Percentiles rank a stretch among this genome's conserved stretches.
phyloP scores from a whole-genome alignment of 2,113 vertebrate genomes.

The Mobula birostris region DNA sequence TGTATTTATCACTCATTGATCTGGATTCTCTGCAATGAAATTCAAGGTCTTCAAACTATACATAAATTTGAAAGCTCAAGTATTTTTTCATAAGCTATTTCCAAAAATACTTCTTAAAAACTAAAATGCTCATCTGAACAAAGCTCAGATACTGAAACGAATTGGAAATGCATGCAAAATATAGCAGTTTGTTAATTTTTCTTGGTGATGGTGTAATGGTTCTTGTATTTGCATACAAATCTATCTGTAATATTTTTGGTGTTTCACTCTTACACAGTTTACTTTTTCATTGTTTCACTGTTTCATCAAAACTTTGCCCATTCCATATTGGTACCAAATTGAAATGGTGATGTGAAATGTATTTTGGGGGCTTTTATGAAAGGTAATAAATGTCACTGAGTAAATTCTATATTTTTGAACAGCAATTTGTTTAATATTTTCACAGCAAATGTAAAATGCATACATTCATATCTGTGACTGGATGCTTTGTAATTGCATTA shows the following conservation, averaged over 20 bases:
- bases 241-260: not conserved
- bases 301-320: not conserved
- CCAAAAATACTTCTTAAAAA: not conserved
- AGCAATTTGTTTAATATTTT: constrained; percentile 33
- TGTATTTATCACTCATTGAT: not conserved
- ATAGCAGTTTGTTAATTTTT: not conserved
- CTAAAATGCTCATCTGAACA: not conserved
- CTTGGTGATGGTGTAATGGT: not conserved
- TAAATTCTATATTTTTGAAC: constrained; percentile 36
- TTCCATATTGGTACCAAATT: constrained; percentile 23
- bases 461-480: constrained; percentile 31
- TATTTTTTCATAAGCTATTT: not conserved
- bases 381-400: constrained; percentile 31
- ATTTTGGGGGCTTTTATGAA: constrained; percentile 24
- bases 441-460: constrained; percentile 24
- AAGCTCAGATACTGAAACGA: not conserved
- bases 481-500: constrained; percentile 32
- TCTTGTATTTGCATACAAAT: not conserved
- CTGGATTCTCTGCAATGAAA: not conserved
- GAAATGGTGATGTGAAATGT: not conserved
- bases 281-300: not conserved
- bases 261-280: constrained; percentile 26
- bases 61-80: not conserved
- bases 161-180: not conserved
- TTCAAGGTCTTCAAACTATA: not conserved